Conservation (phyloP, 2,797 vertebrate species). For the Saxicola maurus region DNA sequence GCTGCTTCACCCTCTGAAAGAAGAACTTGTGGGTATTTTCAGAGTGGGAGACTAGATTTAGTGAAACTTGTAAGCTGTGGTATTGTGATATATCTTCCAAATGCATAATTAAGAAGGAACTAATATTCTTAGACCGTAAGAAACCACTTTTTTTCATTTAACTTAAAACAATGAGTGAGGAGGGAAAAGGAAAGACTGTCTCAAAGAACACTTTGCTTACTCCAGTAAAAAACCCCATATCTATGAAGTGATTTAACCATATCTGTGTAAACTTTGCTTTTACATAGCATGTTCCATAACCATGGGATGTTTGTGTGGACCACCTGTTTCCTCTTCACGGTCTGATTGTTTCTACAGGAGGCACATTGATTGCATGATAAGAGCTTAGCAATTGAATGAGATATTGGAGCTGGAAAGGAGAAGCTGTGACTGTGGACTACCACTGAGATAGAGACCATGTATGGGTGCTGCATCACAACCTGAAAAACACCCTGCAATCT, state of each 20-base stretch:
- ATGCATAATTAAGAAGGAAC: not conserved
- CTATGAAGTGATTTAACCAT: not conserved
- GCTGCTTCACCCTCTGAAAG: not conserved
- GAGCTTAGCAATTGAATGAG: not conserved
- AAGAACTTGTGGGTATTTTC: not conserved
- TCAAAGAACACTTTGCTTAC: rapidly evolving
- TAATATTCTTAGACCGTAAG: not conserved
- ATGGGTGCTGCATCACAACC: not conserved
- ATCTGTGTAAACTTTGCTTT: not conserved
- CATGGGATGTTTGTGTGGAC: not conserved
- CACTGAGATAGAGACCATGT: rapidly evolving
- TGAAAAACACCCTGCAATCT: not conserved
- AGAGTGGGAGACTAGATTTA: not conserved
- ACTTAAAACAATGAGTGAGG: not conserved
- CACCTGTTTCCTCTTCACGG: not conserved
- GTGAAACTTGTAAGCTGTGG: not conserved
- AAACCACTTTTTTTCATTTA: not conserved
- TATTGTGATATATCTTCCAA: not conserved
- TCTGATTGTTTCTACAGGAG: not conserved
- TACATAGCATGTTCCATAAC: not conserved
- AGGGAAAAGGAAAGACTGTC: not conserved
- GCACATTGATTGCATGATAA: not conserved
- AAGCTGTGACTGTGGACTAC: not conserved
- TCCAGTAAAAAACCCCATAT: not conserved
- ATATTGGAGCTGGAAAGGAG: not conserved